phyloP scores from a whole-genome alignment of 2,888 invertebrate species.

The Trachelus tabidus region DNA sequence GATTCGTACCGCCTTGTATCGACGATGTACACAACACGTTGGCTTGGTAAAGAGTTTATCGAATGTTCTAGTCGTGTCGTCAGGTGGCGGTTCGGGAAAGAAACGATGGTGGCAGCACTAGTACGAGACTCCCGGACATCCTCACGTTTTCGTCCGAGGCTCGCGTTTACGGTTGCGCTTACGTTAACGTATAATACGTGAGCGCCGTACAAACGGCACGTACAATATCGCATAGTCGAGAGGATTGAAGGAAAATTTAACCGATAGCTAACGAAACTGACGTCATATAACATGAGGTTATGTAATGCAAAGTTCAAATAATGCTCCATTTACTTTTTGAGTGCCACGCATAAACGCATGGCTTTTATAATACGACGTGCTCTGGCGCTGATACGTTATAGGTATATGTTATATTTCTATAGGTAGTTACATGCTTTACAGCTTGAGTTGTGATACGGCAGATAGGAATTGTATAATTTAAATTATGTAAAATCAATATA shows the following conservation, averaged over 20 bases:
- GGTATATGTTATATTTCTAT: too few species aligned
- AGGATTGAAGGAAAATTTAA: background rate
- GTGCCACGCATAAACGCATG: background rate
- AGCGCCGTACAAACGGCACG: constrained; percentile 25
- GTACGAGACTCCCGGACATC: constrained; percentile 16
- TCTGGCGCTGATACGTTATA: background rate
- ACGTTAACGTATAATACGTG: constrained; percentile 33
- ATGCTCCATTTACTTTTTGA: background rate
- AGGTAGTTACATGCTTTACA: too few species aligned
- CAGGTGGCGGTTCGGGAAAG: background rate
- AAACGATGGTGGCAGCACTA: background rate
- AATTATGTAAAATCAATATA: too few species aligned
- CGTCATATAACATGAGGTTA: background rate
- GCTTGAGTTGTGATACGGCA: background rate
- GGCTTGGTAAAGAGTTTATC: background rate
- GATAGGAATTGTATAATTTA: too few species aligned
- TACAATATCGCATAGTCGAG: constrained; percentile 16
- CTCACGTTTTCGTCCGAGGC: constrained; percentile 24
- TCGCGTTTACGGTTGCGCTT: constrained; percentile 25
- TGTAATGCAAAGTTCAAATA: background rate
- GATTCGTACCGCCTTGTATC: background rate
- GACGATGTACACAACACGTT: background rate
- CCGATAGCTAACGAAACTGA: background rate
- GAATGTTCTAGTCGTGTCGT: background rate
- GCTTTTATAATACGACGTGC: background rate